Evolutionary conservation across 2,113 vertebrate species (phyloP).

Genomic region (Atractosteus spatula): DNA sequence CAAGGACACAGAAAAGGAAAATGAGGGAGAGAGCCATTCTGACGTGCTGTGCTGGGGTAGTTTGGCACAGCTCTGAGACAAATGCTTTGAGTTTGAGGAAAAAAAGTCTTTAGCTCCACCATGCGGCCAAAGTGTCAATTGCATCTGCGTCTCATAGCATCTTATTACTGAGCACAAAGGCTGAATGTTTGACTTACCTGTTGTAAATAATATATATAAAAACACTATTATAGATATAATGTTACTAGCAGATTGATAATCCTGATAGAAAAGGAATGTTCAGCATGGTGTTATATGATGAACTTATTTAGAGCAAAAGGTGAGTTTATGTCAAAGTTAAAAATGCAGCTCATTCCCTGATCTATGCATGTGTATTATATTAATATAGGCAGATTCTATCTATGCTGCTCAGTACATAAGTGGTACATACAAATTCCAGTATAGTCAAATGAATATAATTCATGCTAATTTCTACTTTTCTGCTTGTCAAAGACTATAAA

Average conservation of each 20-base stretch:
- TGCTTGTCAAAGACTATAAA: no score
- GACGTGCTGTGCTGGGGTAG: no score
- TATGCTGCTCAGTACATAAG: constrained; percentile 8
- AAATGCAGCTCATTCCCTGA: not conserved
- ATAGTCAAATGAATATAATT: not conserved
- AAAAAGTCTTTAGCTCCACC: constrained; percentile 15
- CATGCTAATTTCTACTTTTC: not conserved
- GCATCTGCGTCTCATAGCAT: no score
- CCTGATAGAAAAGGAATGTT: not conserved
- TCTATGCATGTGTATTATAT: constrained; percentile 19
- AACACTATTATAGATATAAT: not conserved
- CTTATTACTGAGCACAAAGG: not conserved
- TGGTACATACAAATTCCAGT: not conserved
- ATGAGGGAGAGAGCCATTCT: no score
- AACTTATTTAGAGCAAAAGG: not conserved
- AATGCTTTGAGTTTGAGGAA: no score
- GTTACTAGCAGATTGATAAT: not conserved
- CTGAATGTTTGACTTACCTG: no score
- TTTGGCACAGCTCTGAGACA: no score
- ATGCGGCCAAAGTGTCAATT: constrained; percentile 1
- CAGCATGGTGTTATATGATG: not conserved
- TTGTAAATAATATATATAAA: not conserved
- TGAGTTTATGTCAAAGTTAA: constrained; percentile 1
- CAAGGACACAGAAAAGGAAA: no score
- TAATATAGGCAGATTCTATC: constrained; percentile 3